Evolutionary conservation across 2,797 vertebrate species (phyloP).

Genomic region (Eospalax fontanierii): DNA sequence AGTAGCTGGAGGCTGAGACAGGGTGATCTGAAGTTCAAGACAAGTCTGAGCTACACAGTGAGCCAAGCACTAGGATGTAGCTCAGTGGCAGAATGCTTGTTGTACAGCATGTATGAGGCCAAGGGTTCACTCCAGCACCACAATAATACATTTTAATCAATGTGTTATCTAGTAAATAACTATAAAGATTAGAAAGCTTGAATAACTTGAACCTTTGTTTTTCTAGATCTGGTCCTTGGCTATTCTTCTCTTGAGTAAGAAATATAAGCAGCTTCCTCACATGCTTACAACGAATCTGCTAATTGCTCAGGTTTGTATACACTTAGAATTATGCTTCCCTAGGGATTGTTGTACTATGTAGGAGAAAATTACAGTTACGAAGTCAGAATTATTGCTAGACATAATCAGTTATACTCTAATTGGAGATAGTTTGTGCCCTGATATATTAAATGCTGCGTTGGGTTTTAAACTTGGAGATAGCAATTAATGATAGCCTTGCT

Average conservation of each 20-base stretch:
- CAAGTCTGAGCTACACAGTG: background rate
- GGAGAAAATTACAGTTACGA: conserved; percentile 55
- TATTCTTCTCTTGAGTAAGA: conserved; percentile 96
- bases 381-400: conserved; percentile 59
- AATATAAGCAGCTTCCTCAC: conserved; percentile 95
- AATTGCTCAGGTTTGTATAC: conserved; percentile 94
- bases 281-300: conserved; percentile 96
- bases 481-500: background rate
- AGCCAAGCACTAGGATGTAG: background rate
- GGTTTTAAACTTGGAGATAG: conserved; percentile 53
- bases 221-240: conserved; percentile 95
- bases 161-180: conserved; percentile 61
- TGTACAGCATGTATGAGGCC: background rate
- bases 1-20: background rate
- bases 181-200: conserved; percentile 51
- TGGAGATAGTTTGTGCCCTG: conserved; percentile 25
- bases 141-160: background rate
- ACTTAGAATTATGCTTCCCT: conserved; percentile 48
- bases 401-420: conserved; percentile 51
- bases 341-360: background rate
- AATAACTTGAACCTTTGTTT: conserved; percentile 69
- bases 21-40: background rate
- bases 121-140: background rate
- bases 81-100: background rate
- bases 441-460: conserved; percentile 52